Evolutionary conservation across 2,888 invertebrate genomes (phyloP).

Genomic region (Margaritifera margaritifera): DNA sequence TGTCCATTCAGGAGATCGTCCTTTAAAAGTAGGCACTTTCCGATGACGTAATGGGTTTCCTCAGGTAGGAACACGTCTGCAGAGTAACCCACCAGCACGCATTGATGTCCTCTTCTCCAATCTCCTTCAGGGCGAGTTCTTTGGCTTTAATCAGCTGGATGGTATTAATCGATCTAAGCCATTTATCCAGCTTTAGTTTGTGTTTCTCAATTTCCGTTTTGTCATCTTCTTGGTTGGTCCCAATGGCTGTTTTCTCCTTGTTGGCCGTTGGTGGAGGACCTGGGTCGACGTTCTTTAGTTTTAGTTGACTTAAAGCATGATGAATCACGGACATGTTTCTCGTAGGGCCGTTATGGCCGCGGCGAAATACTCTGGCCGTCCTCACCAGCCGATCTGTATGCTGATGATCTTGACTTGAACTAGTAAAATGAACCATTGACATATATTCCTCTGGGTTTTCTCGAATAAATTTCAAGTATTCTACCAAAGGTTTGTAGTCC

Average conservation of each 20-base stretch:
- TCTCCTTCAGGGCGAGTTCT: constrained; percentile 43
- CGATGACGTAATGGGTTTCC: constrained; percentile 18
- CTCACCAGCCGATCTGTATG: constrained; percentile 35
- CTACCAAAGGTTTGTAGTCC: constrained; percentile 48
- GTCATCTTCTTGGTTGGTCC: constrained; percentile 32
- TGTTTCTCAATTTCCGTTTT: constrained; percentile 47
- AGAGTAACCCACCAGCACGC: constrained; percentile 46
- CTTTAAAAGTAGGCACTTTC: background rate
- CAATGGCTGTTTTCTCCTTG: constrained; percentile 13
- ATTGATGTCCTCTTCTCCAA: constrained; percentile 49
- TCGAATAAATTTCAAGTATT: constrained; percentile 53
- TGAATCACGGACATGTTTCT: constrained; percentile 29
- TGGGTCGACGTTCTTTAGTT: constrained; percentile 34
- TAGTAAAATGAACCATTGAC: constrained; percentile 18
- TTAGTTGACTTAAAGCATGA: constrained; percentile 43
- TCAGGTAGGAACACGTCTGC: constrained; percentile 42
- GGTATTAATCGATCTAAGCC: constrained; percentile 41
- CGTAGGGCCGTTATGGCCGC: constrained; percentile 32
- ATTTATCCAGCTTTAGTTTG: constrained; percentile 42
- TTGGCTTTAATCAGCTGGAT: constrained; percentile 40
- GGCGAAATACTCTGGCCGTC: constrained; percentile 37
- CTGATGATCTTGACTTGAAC: constrained; percentile 28
- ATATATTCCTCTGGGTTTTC: constrained; percentile 54
- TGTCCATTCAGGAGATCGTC: too few relatives aligned
- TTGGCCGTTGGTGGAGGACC: constrained; percentile 17